These are phyloP conservation scores for Lasioglossum lativentre DNA, from an alignment of 2,888 invertebrate species.

Conservation along the genomic window DNA sequence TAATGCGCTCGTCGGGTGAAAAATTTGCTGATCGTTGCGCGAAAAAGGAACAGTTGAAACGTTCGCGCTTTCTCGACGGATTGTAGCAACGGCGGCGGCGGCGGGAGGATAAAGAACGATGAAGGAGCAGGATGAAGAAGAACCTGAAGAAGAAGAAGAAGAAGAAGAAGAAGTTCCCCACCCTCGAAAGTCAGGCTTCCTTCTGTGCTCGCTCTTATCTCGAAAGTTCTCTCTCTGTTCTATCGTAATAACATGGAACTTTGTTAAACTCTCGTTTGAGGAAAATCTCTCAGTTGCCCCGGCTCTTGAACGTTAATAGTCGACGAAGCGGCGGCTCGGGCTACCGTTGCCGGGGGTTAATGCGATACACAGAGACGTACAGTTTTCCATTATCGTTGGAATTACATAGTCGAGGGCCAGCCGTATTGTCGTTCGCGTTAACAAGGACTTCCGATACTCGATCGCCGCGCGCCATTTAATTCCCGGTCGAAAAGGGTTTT, in stretches of 20 bases:
- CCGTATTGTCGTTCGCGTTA: conserved; percentile 1
- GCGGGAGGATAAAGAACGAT: neutral
- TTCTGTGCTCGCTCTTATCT: conserved; percentile 63
- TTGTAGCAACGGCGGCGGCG: neutral
- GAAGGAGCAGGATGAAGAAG: neutral
- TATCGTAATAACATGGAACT: conserved; percentile 71
- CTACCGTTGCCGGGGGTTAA: conserved; percentile 49
- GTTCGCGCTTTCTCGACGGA: conserved; percentile 56
- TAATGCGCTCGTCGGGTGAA: conserved; percentile 62
- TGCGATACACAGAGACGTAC: conserved; percentile 43
- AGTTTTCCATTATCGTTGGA: conserved; percentile 27
- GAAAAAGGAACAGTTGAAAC: conserved; percentile 50
- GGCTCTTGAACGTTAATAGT: conserved; percentile 60
- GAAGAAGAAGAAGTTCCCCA: conserved; percentile 42
- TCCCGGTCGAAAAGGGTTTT: neutral
- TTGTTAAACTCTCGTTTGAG: conserved; percentile 71
- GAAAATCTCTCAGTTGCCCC: conserved; percentile 64
- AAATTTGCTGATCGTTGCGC: conserved; percentile 65
- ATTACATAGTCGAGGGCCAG: neutral
- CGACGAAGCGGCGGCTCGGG: conserved; percentile 51
- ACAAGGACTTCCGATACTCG: neutral
- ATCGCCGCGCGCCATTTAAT: neutral
- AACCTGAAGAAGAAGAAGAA: conserved; percentile 14
- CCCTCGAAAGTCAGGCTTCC: conserved; percentile 53
- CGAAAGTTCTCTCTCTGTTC: conserved; percentile 65